Evolutionary conservation across 2,797 vertebrate species (phyloP).

Genomic region (Cirrhinus mrigala): DNA sequence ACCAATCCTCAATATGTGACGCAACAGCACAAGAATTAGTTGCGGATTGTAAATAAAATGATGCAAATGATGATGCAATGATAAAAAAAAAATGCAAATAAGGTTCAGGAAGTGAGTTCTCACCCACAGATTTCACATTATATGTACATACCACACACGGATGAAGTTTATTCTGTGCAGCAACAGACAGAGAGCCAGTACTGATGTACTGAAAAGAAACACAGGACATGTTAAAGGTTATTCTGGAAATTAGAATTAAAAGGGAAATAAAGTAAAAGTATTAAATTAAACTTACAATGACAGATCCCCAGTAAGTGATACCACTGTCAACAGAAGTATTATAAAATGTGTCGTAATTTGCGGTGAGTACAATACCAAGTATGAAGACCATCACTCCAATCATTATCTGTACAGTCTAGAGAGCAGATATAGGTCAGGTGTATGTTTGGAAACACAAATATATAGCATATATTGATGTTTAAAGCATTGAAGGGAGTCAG

Average conservation of each 20-base stretch:
- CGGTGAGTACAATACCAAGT: not conserved
- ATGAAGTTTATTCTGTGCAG: not conserved
- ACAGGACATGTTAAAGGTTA: not conserved
- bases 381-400: slow-evolving; percentile 4
- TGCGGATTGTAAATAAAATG: not conserved
- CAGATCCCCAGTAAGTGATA: not conserved
- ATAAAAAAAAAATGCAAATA: too few species aligned
- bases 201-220: not conserved
- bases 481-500: too few species aligned
- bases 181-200: slow-evolving; percentile 7
- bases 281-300: not conserved
- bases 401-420: slow-evolving; percentile 23
- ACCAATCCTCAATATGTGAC: too few species aligned
- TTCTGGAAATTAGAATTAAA: not conserved
- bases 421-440: not conserved
- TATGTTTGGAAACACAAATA: too few species aligned
- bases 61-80: too few species aligned
- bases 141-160: not conserved
- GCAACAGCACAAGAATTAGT: not conserved
- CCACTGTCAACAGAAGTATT: fast-evolving
- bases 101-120: not conserved
- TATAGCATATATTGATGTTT: too few species aligned
- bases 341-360: fast-evolving
- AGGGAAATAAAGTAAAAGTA: not conserved
- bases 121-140: not conserved